phyloP scores from a whole-genome alignment of 2,797 vertebrate genomes.

The Chelidonichthys spinosus region DNA sequence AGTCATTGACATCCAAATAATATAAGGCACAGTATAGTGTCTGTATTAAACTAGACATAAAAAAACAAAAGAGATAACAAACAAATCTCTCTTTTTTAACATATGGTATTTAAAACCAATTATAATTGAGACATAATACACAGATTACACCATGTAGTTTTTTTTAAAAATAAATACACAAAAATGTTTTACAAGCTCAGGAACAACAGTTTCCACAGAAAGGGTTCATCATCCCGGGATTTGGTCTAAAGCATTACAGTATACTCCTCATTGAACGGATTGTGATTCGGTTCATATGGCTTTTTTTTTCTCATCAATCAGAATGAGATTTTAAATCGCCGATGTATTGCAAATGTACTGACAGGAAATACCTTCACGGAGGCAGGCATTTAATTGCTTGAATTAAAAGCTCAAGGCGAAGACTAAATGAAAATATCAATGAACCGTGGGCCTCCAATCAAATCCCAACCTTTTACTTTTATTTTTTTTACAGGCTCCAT shows the following conservation, averaged over 20 bases:
- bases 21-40: too few relatives aligned
- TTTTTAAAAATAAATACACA: too few relatives aligned
- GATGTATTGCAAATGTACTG: neutral
- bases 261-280: neutral
- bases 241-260: neutral
- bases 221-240: too few relatives aligned
- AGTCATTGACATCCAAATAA: too few relatives aligned
- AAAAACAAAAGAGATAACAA: too few relatives aligned
- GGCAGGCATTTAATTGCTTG: constrained; percentile 12
- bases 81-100: too few relatives aligned
- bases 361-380: neutral
- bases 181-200: too few relatives aligned
- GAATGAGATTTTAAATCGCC: neutral
- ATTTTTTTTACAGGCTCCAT: constrained; percentile 8
- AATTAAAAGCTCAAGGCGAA: constrained; percentile 38
- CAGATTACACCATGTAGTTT: too few relatives aligned
- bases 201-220: too few relatives aligned
- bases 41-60: too few relatives aligned
- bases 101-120: too few relatives aligned
- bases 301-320: neutral
- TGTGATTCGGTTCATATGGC: neutral
- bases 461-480: neutral
- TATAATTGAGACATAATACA: too few relatives aligned
- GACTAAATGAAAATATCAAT: constrained; percentile 36
- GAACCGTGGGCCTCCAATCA: constrained; percentile 8